These are phyloP conservation scores for Bombus breviceps DNA, from an alignment of 1,140 invertebrate genomes.

Conservation along the genomic window DNA sequence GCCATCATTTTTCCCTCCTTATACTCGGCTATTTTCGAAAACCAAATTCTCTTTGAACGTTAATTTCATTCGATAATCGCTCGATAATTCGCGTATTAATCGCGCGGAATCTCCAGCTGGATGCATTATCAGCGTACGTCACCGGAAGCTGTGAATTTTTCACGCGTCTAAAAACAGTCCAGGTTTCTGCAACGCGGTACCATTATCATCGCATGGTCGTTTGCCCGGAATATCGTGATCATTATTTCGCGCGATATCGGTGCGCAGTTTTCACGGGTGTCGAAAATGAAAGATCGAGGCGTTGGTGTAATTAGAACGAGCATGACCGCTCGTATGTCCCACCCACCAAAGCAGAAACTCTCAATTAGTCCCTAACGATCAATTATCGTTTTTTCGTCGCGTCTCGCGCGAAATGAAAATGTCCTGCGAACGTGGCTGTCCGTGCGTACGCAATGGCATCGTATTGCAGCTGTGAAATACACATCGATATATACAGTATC, in stretches of 20 bases:
- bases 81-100: background rate
- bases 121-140: background rate
- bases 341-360: background rate
- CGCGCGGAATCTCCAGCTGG: background rate
- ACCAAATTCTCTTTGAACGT: background rate
- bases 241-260: conserved; percentile 1
- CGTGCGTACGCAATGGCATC: too few species aligned
- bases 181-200: background rate
- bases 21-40: background rate
- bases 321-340: background rate
- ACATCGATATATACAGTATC: background rate
- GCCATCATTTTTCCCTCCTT: too few species aligned
- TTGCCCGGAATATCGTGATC: conserved; percentile 16
- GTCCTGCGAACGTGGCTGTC: too few species aligned
- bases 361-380: conserved; percentile 42
- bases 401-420: conserved; percentile 3
- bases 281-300: background rate
- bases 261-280: background rate
- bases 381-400: conserved; percentile 18
- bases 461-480: background rate
- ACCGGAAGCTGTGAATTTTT: background rate
- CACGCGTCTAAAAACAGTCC: background rate
- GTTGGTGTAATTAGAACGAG: background rate
- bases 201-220: background rate
- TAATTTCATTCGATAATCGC: background rate